Evolutionary conservation across 2,797 vertebrate species (phyloP), one percentile per base, ranked within the genome.

Genomic region (Cyprinella venusta): DNA sequence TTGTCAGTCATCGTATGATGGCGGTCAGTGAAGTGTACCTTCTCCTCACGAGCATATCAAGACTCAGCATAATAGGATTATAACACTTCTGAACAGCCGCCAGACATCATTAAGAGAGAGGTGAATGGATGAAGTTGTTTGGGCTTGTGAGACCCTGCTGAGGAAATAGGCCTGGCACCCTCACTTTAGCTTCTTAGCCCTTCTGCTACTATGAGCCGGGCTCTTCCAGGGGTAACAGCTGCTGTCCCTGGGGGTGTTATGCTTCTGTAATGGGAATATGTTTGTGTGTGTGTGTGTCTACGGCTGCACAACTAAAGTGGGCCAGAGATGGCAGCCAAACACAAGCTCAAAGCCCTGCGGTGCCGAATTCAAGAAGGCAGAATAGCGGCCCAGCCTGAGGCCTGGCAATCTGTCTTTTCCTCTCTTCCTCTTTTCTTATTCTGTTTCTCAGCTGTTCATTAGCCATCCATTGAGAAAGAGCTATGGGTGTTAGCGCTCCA

Each of bases 61-160:
- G 82, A 91, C 90, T 88, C 87, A 87, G 83, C 81, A 86, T 92
- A 92, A 93, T 91, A 82, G 90, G 91, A 93, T 92, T 91, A 91
- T 83, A 64, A 26, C 30, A 7, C 69, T 67, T 85, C 76, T 79
- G 54, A 69, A 72, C 76, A 68, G 42, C 64, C 80, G 82, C 86
- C 84, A 81, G 81, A 81, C 38, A 65, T 79, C 67, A 91, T 93
- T 90, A 90, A 90, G 83, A 89, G 91, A 88, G 90, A 86, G 64
- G 68, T 84, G 80, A 87, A 90, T 81, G 85, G 88, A 89, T 88
- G 21, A 12, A 72, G 72, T 83, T 54, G 72, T 89, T 88, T 89
- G 90, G 89, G 78, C 80, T 71, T 85, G 74, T 71, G 79, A 81
- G 45, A 65, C 78, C 67, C 81, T 26, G 2, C 59, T 78, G 67